Percentiles rank a stretch among this genome's conserved stretches.
These are phyloP conservation scores for Phrynocephalus guinanensis DNA, from an alignment of 2,797 vertebrate species.

Conservation along the genomic window DNA sequence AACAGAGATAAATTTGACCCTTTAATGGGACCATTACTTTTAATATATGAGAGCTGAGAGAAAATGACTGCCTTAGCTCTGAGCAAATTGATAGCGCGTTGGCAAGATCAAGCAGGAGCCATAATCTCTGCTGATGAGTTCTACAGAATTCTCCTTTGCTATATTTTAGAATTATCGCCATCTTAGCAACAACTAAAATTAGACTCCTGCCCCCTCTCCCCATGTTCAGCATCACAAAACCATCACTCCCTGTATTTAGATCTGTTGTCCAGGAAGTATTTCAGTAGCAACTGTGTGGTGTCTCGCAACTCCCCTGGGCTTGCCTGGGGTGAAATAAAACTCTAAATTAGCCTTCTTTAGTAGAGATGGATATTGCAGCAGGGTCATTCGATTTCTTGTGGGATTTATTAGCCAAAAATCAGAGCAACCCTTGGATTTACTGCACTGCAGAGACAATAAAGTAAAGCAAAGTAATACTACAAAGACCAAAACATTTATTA, in stretches of 20 bases:
- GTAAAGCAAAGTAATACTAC: not conserved
- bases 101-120: not conserved
- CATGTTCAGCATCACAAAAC: not conserved
- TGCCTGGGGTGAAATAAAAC: not conserved
- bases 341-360: not conserved
- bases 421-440: not conserved
- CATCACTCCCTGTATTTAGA: not conserved
- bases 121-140: conserved; percentile 13
- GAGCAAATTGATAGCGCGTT: conserved; percentile 13
- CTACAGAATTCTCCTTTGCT: conserved; percentile 13
- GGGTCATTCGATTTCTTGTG: not conserved
- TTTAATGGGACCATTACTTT: conserved; percentile 34
- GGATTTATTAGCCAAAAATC: not conserved
- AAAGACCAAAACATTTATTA: not conserved
- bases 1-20: conserved; percentile 40
- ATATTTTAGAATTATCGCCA: conserved; percentile 40
- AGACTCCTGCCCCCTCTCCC: conserved; percentile 14
- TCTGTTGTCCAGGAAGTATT: conserved; percentile 1
- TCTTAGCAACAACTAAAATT: conserved; percentile 40
- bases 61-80: not conserved
- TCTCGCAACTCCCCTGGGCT: not conserved
- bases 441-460: not conserved
- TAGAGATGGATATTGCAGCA: not conserved
- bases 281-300: not conserved
- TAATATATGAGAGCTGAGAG: conserved; percentile 37